phyloP scores from a whole-genome alignment of 2,113 vertebrate genomes.

The Corythaixoides concolor region DNA sequence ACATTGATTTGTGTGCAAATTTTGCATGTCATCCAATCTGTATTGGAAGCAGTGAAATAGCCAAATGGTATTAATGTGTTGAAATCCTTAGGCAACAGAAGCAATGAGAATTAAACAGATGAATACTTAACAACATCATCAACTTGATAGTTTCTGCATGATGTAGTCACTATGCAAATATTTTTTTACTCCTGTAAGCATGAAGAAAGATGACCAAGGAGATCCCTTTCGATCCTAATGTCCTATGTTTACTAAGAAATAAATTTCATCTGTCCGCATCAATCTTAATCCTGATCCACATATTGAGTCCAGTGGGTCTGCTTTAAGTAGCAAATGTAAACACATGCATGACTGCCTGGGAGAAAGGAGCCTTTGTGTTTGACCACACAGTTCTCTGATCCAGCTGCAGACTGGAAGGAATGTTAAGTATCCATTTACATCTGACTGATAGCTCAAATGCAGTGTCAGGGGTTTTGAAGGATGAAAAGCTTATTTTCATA shows the following conservation, averaged over 20 bases:
- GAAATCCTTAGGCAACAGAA: background rate
- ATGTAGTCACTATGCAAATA: background rate
- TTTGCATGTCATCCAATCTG: background rate
- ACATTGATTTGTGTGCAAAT: background rate
- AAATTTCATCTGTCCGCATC: background rate
- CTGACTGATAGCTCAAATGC: background rate
- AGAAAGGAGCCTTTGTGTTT: background rate
- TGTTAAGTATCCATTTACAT: background rate
- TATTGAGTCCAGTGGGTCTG: background rate
- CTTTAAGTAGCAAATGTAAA: background rate
- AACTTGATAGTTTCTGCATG: background rate
- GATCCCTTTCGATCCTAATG: background rate
- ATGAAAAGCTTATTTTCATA: conserved; percentile 39
- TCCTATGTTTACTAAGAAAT: background rate
- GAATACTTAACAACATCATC: background rate
- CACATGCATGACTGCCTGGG: background rate
- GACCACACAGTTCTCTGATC: background rate
- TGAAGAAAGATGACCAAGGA: background rate
- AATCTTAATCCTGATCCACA: background rate
- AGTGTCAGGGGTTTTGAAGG: background rate
- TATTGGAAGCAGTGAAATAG: background rate
- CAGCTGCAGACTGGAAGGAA: background rate
- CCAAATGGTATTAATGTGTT: background rate
- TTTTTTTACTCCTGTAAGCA: background rate
- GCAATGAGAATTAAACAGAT: background rate